Percentiles rank a stretch among this genome's conserved stretches.
These are phyloP conservation scores for Microctonus brassicae DNA, from an alignment of 2,888 invertebrate species.

Conservation along the genomic window DNA sequence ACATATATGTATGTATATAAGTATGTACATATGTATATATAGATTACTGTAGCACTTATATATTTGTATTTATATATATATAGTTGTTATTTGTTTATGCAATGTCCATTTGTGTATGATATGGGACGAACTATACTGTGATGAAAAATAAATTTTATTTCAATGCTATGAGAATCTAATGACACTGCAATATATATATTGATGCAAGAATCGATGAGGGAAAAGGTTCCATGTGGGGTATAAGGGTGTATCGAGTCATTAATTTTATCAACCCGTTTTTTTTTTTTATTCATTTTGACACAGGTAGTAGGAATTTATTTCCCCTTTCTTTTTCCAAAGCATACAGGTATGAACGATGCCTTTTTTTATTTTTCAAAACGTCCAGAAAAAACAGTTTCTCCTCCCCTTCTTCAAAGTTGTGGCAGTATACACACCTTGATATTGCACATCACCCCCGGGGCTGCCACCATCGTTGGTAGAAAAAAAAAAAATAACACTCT, in stretches of 20 bases:
- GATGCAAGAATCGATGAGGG: conserved; percentile 1
- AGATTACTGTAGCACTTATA: no score
- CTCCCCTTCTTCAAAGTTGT: conserved; percentile 33
- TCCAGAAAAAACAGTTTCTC: conserved; percentile 42
- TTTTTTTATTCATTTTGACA: conserved; percentile 45
- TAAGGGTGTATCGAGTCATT: conserved; percentile 60
- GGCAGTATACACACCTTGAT: neutral
- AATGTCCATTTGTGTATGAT: no score
- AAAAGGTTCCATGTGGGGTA: conserved; percentile 45
- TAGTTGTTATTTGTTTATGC: no score
- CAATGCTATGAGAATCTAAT: conserved; percentile 16
- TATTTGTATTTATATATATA: no score
- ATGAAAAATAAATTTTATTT: no score
- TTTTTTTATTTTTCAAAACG: conserved; percentile 36
- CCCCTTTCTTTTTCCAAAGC: conserved; percentile 52
- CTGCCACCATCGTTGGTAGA: conserved; percentile 49
- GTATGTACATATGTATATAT: neutral
- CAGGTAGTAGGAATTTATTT: conserved; percentile 59
- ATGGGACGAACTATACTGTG: no score
- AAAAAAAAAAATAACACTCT: conserved; percentile 64
- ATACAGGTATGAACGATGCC: conserved; percentile 25
- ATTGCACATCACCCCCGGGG: conserved; percentile 22
- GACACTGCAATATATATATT: conserved; percentile 13
- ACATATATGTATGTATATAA: no score
- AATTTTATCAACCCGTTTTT: conserved; percentile 60